Evolutionary conservation across 2,797 vertebrate species (phyloP).

Genomic region (Apogon talboti): DNA sequence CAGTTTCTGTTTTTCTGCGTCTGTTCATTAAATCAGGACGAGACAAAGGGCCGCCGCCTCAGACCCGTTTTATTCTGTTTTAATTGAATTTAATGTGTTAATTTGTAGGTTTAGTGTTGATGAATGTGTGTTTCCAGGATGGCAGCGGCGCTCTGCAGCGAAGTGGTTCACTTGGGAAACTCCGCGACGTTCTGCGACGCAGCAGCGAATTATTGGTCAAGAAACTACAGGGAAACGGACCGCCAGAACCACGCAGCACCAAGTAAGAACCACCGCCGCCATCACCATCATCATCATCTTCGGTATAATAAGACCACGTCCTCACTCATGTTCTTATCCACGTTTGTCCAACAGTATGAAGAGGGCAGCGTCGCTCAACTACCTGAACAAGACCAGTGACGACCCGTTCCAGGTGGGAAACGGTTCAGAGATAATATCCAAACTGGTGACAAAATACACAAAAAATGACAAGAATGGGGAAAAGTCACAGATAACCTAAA

Average conservation of each 20-base stretch:
- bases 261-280: slow-evolving; percentile 64
- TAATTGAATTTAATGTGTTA: no score
- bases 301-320: no score
- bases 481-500: no score
- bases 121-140: slow-evolving; percentile 84
- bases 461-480: no score
- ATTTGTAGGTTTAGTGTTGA: no score
- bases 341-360: slow-evolving; percentile 88
- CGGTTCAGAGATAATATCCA: no score
- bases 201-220: slow-evolving; percentile 98
- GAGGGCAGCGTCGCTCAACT: slow-evolving; percentile 92
- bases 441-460: no score
- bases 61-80: no score
- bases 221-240: slow-evolving; percentile 93
- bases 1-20: no score
- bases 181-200: slow-evolving; percentile 91
- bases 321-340: background rate
- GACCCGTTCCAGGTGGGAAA: slow-evolving; percentile 89
- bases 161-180: slow-evolving; percentile 92
- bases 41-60: no score
- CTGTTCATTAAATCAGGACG: no score
- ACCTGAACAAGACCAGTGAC: slow-evolving; percentile 91
- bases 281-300: no score
- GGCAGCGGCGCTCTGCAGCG: slow-evolving; percentile 92
- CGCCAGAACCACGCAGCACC: slow-evolving; percentile 87